phyloP scores from a whole-genome alignment of 2,113 vertebrate species.

The Apaloderma vittatum region DNA sequence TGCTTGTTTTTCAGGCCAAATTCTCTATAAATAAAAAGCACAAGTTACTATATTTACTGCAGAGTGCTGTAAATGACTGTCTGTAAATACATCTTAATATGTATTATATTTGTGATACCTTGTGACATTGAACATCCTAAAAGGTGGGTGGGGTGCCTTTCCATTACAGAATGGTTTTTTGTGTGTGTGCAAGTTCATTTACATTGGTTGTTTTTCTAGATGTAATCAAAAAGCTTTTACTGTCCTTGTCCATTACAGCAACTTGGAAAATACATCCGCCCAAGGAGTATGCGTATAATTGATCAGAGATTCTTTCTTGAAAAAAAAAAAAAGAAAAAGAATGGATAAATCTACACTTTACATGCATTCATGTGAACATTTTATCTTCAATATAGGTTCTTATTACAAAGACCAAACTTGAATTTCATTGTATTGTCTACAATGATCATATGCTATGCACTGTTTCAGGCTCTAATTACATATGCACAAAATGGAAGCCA shows the following conservation, averaged over 20 bases:
- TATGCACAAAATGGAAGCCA: neutral
- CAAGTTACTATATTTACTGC: neutral
- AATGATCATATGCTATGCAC: neutral
- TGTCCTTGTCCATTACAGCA: neutral
- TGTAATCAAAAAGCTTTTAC: neutral
- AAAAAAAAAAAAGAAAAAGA: neutral
- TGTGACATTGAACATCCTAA: neutral
- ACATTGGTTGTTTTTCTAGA: neutral
- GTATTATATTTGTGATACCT: neutral
- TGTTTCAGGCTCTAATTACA: neutral
- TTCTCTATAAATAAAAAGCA: slow-evolving; percentile 27
- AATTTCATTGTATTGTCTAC: neutral
- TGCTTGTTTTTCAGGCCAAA: slow-evolving; percentile 45
- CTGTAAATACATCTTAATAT: neutral
- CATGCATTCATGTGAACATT: neutral
- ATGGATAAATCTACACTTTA: neutral
- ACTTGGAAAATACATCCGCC: neutral
- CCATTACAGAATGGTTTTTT: neutral
- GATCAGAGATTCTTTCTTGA: neutral
- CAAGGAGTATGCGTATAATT: neutral
- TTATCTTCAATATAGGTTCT: neutral
- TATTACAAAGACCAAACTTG: neutral
- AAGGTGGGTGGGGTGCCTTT: neutral
- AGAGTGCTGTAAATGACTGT: neutral
- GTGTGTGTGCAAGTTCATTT: neutral